Evolutionary conservation across 1,140 invertebrate species (phyloP).

Genomic region (Branchinecta lynchi): DNA sequence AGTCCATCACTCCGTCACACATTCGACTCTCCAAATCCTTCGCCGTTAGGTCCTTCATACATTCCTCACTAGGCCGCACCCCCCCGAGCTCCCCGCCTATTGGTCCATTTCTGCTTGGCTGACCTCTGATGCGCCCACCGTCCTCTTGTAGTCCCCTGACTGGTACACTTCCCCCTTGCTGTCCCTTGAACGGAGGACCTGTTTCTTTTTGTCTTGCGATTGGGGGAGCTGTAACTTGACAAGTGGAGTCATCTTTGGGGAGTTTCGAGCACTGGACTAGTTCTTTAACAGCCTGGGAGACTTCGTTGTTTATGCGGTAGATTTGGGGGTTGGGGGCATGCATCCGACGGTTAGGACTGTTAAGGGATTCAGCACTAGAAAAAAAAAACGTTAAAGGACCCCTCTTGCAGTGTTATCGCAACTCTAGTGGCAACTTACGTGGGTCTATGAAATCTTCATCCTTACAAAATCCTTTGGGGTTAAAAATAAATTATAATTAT

Average conservation of each 20-base stretch:
- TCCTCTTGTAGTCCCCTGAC: not conserved
- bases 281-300: constrained; percentile 13
- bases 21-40: constrained; percentile 51
- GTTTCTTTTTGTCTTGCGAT: too few relatives aligned
- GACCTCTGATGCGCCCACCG: too few relatives aligned
- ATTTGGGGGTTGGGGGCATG: not conserved
- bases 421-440: too few relatives aligned
- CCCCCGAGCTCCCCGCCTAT: too few relatives aligned
- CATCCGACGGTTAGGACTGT: not conserved
- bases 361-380: not conserved
- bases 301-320: constrained; percentile 7
- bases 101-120: too few relatives aligned
- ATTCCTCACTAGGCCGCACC: constrained; percentile 33
- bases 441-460: too few relatives aligned
- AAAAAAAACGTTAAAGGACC: not conserved
- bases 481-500: too few relatives aligned
- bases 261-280: constrained; percentile 59
- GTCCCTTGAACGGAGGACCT: too few relatives aligned
- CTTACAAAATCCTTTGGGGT: too few relatives aligned
- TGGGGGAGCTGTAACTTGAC: not conserved
- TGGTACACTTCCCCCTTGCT: not conserved
- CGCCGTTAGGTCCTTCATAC: constrained; percentile 48
- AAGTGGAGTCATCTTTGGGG: constrained; percentile 27
- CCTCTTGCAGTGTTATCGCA: too few relatives aligned
- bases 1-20: constrained; percentile 73